Evolutionary conservation across 2,113 vertebrate genomes (phyloP).

Genomic region (Zonotrichia leucophrys): DNA sequence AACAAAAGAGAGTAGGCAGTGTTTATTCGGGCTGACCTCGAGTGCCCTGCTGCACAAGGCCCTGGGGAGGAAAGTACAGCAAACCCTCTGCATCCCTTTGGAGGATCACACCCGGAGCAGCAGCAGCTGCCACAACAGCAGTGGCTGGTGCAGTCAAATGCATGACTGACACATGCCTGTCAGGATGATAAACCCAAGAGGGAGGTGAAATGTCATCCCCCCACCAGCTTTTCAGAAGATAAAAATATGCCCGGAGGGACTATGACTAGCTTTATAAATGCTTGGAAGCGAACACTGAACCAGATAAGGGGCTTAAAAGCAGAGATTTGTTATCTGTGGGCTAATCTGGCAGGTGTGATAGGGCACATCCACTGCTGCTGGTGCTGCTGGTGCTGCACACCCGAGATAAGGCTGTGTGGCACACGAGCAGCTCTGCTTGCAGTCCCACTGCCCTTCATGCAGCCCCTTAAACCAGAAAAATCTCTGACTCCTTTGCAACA

Average conservation of each 20-base stretch:
- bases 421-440: background rate
- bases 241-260: background rate
- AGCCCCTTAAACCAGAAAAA: background rate
- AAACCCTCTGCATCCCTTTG: accelerated
- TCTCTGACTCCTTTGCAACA: accelerated
- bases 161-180: constrained; percentile 4
- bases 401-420: background rate
- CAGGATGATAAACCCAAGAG: background rate
- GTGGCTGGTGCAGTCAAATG: background rate
- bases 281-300: background rate
- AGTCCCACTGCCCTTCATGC: background rate
- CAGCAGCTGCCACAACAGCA: accelerated
- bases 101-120: background rate
- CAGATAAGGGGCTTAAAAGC: background rate
- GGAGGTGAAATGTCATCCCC: constrained; percentile 3
- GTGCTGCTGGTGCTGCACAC: background rate
- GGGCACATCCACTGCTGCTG: accelerated
- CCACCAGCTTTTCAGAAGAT: background rate
- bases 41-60: background rate
- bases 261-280: background rate
- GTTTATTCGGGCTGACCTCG: background rate
- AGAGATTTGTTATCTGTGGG: background rate
- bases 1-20: background rate
- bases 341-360: background rate
- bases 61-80: background rate